Evolutionary conservation across 2,888 invertebrate genomes (phyloP).

Genomic region (Lithophane semibrunnea): DNA sequence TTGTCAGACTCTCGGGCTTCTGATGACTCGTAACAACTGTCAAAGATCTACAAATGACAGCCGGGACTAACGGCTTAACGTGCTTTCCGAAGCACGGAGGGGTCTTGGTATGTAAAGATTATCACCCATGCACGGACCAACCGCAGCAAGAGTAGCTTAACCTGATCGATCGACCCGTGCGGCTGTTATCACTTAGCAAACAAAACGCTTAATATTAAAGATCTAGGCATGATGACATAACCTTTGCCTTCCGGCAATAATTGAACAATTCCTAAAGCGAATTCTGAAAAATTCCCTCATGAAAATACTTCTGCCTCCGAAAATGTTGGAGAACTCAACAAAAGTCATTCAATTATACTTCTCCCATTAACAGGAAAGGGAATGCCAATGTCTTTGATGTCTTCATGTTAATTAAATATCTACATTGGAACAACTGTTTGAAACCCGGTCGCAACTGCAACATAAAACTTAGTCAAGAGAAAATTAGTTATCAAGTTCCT

Average conservation of each 20-base stretch:
- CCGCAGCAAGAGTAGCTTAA: no score
- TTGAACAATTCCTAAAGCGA: background rate
- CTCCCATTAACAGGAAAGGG: background rate
- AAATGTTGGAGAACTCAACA: background rate
- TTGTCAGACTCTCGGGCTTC: no score
- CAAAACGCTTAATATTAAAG: background rate
- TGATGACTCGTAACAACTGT: no score
- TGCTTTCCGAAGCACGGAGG: no score
- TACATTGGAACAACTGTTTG: background rate
- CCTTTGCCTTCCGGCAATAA: background rate
- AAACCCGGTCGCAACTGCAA: no score
- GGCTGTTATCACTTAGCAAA: background rate
- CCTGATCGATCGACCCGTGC: no score
- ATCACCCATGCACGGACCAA: no score
- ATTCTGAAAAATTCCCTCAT: background rate
- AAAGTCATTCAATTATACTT: background rate
- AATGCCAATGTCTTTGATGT: background rate
- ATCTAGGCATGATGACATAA: no score
- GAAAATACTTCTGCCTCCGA: background rate
- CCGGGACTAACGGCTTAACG: no score
- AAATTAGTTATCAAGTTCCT: slow-evolving; percentile 5
- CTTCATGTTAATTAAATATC: slow-evolving; percentile 1
- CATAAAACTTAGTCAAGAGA: slow-evolving; percentile 16
- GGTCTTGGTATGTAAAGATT: no score
- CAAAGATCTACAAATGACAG: no score